phyloP scores from a whole-genome alignment of 1,140 invertebrate species.

The Heliconius nattereri region DNA sequence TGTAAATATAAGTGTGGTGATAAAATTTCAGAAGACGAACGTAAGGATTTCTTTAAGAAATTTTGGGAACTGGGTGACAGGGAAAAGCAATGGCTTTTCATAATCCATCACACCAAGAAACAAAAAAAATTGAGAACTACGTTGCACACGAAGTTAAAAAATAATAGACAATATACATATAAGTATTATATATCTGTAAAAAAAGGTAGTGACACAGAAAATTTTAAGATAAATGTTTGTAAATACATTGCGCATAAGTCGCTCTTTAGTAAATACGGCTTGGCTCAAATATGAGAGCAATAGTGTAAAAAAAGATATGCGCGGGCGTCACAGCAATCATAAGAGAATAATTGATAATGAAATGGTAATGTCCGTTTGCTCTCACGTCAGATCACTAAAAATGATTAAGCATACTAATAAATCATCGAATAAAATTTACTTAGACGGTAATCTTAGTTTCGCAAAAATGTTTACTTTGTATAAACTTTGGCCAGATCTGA shows the following conservation, averaged over 20 bases:
- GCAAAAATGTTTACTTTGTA: background rate
- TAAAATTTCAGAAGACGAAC: background rate
- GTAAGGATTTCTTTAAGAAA: background rate
- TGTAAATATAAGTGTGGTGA: background rate
- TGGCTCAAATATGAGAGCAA: too few relatives aligned
- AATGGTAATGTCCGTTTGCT: background rate
- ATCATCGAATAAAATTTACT: background rate
- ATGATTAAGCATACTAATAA: background rate
- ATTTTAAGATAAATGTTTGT: background rate
- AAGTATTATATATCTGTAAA: background rate
- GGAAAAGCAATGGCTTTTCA: background rate
- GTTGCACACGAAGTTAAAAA: background rate
- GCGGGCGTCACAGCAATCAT: background rate
- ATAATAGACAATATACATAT: background rate
- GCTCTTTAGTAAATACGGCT: background rate
- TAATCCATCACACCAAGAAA: background rate
- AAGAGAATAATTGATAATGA: background rate
- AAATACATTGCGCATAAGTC: background rate
- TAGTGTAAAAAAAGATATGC: too few relatives aligned
- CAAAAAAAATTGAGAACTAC: background rate
- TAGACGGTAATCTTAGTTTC: background rate
- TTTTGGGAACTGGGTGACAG: background rate
- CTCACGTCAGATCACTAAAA: background rate
- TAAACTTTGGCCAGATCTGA: background rate
- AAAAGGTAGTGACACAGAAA: background rate